Evolutionary conservation across 2,113 vertebrate genomes (phyloP).

Genomic region (Megaceryle maxima): DNA sequence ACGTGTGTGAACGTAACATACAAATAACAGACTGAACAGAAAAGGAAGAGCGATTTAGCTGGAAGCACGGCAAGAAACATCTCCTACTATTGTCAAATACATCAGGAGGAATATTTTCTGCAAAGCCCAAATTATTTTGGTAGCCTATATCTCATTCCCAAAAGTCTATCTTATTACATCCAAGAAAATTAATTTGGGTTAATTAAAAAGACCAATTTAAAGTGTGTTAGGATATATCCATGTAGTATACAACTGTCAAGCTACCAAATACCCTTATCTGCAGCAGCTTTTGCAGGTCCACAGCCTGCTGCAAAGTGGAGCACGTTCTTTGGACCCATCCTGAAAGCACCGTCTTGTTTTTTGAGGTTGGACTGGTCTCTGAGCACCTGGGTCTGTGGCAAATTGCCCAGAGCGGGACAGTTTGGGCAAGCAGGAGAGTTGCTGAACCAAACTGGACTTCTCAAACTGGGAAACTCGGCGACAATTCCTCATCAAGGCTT

Average conservation of each 20-base stretch:
- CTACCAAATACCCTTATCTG: not conserved
- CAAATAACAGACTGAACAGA: not conserved
- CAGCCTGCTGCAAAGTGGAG: conserved; percentile 26
- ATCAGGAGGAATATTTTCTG: conserved; percentile 7
- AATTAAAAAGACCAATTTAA: conserved; percentile 56
- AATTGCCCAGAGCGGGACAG: not conserved
- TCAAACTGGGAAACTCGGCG: not conserved
- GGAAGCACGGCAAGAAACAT: not conserved
- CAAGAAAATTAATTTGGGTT: conserved; percentile 58
- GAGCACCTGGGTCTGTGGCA: not conserved
- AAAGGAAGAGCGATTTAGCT: not conserved
- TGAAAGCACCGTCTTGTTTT: not conserved
- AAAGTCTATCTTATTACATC: conserved; percentile 36
- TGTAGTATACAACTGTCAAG: conserved; percentile 1
- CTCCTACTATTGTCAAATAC: not conserved
- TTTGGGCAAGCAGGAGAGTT: not conserved
- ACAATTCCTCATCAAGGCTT: not conserved
- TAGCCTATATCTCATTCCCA: conserved; percentile 53
- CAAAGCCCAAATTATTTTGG: conserved; percentile 29
- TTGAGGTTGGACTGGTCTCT: not conserved
- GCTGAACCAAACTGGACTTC: not conserved
- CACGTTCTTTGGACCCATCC: not conserved
- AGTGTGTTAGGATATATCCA: conserved; percentile 41
- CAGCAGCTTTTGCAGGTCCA: conserved; percentile 25
- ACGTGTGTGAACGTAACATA: not conserved